A percentile compares a stretch with the other conserved stretches of the same genome.
phyloP scores from a whole-genome alignment of 2,797 vertebrate species.

The Cyclopterus lumpus region DNA sequence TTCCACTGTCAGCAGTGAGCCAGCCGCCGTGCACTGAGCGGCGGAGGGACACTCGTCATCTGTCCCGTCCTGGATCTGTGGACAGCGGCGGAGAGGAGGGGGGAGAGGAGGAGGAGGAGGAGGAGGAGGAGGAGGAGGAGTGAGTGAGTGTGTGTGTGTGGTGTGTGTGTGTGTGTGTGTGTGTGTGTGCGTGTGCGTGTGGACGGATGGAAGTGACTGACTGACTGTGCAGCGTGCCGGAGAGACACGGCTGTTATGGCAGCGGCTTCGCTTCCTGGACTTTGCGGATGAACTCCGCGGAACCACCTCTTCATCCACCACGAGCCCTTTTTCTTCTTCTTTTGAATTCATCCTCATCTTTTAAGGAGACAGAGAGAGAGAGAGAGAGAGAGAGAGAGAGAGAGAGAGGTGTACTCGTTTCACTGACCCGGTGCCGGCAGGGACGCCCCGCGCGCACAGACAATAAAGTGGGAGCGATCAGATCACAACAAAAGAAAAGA shows the following conservation, averaged over 20 bases:
- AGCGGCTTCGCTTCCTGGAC: conserved; percentile 44
- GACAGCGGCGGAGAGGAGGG: conserved; percentile 26
- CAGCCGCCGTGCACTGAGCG: conserved; percentile 34
- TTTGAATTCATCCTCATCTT: background rate
- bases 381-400: background rate
- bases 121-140: conserved; percentile 58
- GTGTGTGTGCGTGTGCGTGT: background rate
- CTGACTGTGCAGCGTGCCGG: background rate
- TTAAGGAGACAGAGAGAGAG: too few species aligned
- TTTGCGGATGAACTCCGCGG: conserved; percentile 6
- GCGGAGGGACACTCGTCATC: conserved; percentile 51
- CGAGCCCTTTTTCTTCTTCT: background rate
- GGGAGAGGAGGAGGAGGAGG: conserved; percentile 36
- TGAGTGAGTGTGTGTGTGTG: too few species aligned
- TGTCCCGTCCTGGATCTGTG: conserved; percentile 53
- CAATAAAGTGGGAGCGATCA: conserved; percentile 65
- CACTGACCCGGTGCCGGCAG: conserved; percentile 50
- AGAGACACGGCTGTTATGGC: conserved; percentile 50
- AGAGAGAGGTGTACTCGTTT: conserved; percentile 34
- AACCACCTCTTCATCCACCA: conserved; percentile 8
- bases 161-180: conserved; percentile 18
- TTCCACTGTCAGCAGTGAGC: conserved; percentile 31
- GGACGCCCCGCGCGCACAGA: conserved; percentile 47
- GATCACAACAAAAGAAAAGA: conserved; percentile 77
- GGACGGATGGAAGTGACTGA: conserved; percentile 59